These are phyloP conservation scores for Lagenorhynchus albirostris DNA, from an alignment of 2,113 vertebrate genomes.

Conservation along the genomic window DNA sequence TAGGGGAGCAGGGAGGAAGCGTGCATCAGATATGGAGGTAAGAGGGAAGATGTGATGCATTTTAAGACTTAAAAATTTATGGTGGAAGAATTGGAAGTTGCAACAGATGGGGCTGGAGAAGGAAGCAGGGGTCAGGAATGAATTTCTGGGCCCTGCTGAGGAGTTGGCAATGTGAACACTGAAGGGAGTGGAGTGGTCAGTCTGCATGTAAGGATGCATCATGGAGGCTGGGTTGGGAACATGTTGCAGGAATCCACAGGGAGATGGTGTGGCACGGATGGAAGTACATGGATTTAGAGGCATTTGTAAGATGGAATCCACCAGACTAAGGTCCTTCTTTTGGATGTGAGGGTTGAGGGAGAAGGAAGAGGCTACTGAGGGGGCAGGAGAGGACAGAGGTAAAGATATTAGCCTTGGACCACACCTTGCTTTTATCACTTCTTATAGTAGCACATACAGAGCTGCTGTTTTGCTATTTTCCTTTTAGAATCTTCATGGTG, in stretches of 20 bases:
- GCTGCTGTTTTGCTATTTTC: neutral
- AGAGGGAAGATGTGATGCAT: neutral
- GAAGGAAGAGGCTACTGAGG: neutral
- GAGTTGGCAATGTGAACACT: neutral
- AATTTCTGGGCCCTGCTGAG: neutral
- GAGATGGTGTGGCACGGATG: fast-evolving
- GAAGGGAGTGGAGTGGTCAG: neutral
- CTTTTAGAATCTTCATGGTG: neutral
- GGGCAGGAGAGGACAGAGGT: neutral
- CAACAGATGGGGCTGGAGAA: neutral
- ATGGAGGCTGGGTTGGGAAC: neutral
- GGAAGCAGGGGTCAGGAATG: neutral
- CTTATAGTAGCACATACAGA: neutral
- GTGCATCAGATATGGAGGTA: neutral
- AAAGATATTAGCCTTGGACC: neutral
- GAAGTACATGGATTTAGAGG: neutral
- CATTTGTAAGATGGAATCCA: neutral
- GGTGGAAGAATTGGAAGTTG: neutral
- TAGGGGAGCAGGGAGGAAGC: neutral
- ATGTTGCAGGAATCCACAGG: neutral
- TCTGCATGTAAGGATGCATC: no score
- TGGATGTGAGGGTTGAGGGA: neutral
- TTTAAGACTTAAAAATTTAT: neutral
- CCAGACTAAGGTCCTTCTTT: neutral
- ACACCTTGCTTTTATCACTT: neutral